Evolutionary conservation across 2,113 vertebrate genomes (phyloP).

Genomic region (Grantiella picta): DNA sequence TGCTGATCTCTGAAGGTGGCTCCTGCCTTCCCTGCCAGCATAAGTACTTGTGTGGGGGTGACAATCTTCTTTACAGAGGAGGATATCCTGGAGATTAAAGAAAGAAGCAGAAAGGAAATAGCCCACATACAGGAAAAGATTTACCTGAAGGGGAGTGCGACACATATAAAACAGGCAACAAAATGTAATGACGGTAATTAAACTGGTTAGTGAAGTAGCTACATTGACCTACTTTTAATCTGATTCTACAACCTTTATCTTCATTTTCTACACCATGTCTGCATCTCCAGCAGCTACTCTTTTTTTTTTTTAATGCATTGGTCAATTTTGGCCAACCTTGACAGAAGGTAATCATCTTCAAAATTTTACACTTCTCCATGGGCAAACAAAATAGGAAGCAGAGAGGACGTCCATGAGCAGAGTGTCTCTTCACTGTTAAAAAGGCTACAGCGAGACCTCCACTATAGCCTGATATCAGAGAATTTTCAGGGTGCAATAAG

Average conservation of each 20-base stretch:
- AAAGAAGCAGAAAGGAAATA: not conserved
- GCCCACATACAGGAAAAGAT: not conserved
- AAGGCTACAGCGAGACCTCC: not conserved
- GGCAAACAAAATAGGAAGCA: not conserved
- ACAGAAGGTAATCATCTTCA: not conserved
- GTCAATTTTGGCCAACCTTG: not conserved
- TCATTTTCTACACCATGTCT: not conserved
- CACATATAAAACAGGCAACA: not conserved
- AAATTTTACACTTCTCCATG: not conserved
- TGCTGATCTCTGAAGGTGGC: not conserved
- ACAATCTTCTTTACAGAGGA: conserved; percentile 37
- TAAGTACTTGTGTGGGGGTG: not conserved
- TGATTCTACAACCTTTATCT: not conserved
- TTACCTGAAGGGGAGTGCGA: not conserved
- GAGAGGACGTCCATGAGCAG: not conserved
- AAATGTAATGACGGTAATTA: not conserved
- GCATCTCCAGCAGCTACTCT: not conserved
- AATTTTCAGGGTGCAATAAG: not conserved
- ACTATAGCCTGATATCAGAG: rapidly evolving
- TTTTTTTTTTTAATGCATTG: not conserved
- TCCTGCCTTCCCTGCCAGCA: not conserved
- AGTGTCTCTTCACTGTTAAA: not conserved
- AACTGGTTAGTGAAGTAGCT: not conserved
- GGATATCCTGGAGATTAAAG: conserved; percentile 22
- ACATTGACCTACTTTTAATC: not conserved